These are phyloP conservation scores for Oncorhynchus nerka DNA, from an alignment of 2,113 vertebrate genomes.

Conservation along the genomic window DNA sequence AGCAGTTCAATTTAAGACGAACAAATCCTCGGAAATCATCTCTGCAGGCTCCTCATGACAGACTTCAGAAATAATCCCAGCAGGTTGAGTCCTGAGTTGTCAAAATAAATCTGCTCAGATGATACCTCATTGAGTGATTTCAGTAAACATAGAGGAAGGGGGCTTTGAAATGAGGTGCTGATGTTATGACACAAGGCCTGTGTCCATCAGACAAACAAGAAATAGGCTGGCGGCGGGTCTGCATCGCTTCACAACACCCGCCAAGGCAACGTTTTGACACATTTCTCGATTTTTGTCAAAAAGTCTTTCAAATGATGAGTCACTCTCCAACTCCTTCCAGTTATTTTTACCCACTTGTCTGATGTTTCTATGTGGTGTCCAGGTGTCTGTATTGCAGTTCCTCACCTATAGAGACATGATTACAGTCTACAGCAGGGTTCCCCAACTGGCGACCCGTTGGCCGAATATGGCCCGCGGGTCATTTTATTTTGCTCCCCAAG, in stretches of 20 bases:
- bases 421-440: too few relatives aligned
- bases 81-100: constrained; percentile 46
- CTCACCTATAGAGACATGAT: background rate
- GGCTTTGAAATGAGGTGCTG: constrained; percentile 8
- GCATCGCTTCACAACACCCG: too few relatives aligned
- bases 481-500: too few relatives aligned
- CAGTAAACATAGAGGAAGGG: constrained; percentile 33
- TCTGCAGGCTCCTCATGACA: constrained; percentile 30
- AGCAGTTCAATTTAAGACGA: constrained; percentile 16
- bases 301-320: constrained; percentile 37
- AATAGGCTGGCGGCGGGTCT: background rate
- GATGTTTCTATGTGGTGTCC: constrained; percentile 19
- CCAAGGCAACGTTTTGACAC: constrained; percentile 22
- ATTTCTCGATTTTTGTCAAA: constrained; percentile 27
- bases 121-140: constrained; percentile 30
- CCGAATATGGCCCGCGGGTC: too few relatives aligned
- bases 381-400: background rate
- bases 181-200: constrained; percentile 17
- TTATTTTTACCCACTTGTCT: constrained; percentile 31
- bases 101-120: constrained; percentile 48
- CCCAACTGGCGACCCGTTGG: too few relatives aligned
- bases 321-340: constrained; percentile 20
- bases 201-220: constrained; percentile 45
- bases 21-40: constrained; percentile 41
- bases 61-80: constrained; percentile 38